Evolutionary conservation across 2,888 invertebrate genomes (phyloP), one percentile per base, ranked within the genome.

Genomic region (Drosophila phalerata): DNA sequence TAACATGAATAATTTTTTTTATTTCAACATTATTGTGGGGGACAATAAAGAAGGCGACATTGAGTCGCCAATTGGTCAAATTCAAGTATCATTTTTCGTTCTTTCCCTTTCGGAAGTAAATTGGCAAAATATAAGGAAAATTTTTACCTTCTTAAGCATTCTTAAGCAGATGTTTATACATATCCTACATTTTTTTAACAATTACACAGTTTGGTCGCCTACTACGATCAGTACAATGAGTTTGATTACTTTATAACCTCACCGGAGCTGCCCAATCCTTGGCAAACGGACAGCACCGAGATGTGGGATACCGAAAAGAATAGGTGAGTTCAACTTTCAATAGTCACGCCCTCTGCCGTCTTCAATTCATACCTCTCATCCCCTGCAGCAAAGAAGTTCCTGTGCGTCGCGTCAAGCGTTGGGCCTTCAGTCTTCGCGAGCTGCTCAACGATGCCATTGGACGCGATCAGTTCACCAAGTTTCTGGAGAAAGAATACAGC

Each of bases 401-500:
- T 53, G 94, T 97, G 13, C 95, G 99, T 30, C 95, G 98, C 68
- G 98, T 99, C 0, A 97, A 98, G 85, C 95, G 98, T 87, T 99
- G 99, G 99, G 98, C 97, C 15, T 99, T 99, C 93, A 97, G 97
- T 85, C 95, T 99, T 62, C 96, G 98, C 76, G 99, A 99, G 93
- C 93, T 99, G 61, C 94, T 99, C 8, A 96, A 96, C 80, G 99
- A 99, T 94, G 95, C 97, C n/a, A 95, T 98, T 13, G 99, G 99
- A 3, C 94, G 97, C 79, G 99, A 99, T 60, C 99, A 99, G 76
- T 99, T 99, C 93, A 96, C 97, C 73, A 96, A 96, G 91, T 99
- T 99, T 93, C 94, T 99, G 51, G 97, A 97, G 91, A 99, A 99
- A 93, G 99, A 99, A 93, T 99, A 99, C 93, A 98, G 98, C 89